Conservation (phyloP, 2,797 vertebrate genomes). For the Pachyuromys duprasi region DNA sequence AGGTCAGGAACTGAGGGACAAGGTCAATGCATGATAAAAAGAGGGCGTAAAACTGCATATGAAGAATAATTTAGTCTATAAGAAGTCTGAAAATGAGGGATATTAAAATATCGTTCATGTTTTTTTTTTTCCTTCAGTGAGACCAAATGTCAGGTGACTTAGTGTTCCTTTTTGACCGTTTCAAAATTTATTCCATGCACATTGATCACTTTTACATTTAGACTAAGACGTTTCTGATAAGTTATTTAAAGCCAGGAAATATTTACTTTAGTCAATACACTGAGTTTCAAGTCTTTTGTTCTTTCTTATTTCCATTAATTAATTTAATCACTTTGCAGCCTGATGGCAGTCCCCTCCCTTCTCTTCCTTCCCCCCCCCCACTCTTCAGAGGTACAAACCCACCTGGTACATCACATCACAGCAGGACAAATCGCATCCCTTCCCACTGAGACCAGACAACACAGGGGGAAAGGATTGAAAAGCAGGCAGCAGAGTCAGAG, state of each 20-base stretch:
- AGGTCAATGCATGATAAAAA: not conserved
- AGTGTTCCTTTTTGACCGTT: conserved; percentile 26
- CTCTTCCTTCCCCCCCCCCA: too few relatives aligned
- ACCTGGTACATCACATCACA: too few relatives aligned
- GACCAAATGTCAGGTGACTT: not conserved
- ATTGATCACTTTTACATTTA: not conserved
- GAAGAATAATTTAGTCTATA: not conserved
- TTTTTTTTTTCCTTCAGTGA: not conserved
- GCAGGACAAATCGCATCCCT: too few relatives aligned
- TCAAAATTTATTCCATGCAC: not conserved
- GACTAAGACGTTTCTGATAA: not conserved
- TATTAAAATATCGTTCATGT: not conserved
- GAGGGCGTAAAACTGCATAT: not conserved
- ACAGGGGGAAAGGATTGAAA: too few relatives aligned
- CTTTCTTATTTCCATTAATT: too few relatives aligned
- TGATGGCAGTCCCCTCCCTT: too few relatives aligned
- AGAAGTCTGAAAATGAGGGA: not conserved
- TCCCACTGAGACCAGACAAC: too few relatives aligned
- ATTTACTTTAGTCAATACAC: not conserved
- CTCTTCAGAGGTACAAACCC: too few relatives aligned
- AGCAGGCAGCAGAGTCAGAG: too few relatives aligned
- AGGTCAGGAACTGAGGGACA: not conserved
- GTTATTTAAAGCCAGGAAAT: conserved; percentile 43
- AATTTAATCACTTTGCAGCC: too few relatives aligned
- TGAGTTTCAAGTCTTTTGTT: conserved; percentile 2